Evolutionary conservation across 2,797 vertebrate species (phyloP), one percentile per base, ranked within the genome.

Genomic region (Arctocebus calabarensis): DNA sequence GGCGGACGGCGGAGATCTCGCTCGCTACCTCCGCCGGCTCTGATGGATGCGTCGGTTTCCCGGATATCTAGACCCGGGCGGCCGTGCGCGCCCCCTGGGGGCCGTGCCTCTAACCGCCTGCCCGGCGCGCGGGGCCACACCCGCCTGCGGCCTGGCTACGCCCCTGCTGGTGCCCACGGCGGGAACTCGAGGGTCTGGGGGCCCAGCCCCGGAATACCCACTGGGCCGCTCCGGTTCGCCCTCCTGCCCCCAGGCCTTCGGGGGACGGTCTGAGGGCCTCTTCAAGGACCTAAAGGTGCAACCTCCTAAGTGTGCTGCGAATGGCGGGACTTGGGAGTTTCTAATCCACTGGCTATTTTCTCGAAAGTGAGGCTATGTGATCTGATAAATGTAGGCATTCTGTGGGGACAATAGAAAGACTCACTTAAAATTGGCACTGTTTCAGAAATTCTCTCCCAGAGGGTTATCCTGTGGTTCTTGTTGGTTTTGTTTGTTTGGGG

Each of bases 11-110:
- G 8, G 61, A 27, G 13, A 22, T 45, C 7, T 3, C 6, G 34
- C 62, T 61, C 1, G 2, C 34, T 52, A 81, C 66, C 82, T 66
- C 48, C 4, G 52, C 75, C 83, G 2, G 29, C 79, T 3, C 12
- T 11, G 37, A 48, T 3, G 5, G 16, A 11, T 5, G n/a, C 5
- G 5, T 77, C 45, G 0, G 13, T 40, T 14, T 40, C 29, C 8
- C 0, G 10, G 25, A 22, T 52, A 40, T 34, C 43, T 29, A 66
- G 13, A 68, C n/a, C 23, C 5, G 62, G 85, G 40, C 27, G 48
- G n/a, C 43, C 34, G 82, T 19, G 84, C 2, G 37, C 37, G 84
- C 95, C 92, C 81, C 87, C 96, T 95, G 37, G 57, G 48, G 93
- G 95, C 59, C 5, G 27, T 27, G 34, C 57, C 66, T 27, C n/a